Percentiles rank a stretch among this genome's conserved stretches.
phyloP scores from a whole-genome alignment of 2,797 vertebrate species.

The Molossus molossus region DNA sequence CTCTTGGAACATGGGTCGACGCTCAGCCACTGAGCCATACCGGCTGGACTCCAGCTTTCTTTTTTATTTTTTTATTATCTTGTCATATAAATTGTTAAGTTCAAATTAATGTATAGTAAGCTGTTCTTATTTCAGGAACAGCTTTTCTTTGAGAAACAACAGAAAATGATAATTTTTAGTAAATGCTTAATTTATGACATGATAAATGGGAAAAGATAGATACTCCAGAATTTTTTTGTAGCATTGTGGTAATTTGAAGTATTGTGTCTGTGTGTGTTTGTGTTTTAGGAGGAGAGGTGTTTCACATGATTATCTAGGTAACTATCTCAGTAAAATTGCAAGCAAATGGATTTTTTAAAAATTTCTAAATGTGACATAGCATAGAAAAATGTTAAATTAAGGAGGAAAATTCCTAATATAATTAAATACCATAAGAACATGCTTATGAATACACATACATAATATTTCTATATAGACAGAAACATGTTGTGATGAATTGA shows the following conservation, averaged over 20 bases:
- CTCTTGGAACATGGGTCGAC: too few species aligned
- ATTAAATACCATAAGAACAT: background rate
- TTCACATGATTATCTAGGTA: constrained; percentile 36
- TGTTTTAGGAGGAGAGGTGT: constrained; percentile 2
- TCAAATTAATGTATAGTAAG: constrained; percentile 28
- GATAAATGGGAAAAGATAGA: constrained; percentile 37
- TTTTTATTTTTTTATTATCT: constrained; percentile 47
- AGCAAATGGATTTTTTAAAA: constrained; percentile 29
- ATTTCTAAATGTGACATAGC: constrained; percentile 51
- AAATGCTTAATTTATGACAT: constrained; percentile 2
- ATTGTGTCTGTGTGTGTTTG: background rate
- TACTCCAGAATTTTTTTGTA: constrained; percentile 3
- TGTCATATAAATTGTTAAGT: constrained; percentile 56
- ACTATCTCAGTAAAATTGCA: constrained; percentile 58
- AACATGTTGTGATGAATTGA: constrained; percentile 13
- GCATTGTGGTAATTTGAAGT: background rate
- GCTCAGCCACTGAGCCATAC: too few species aligned
- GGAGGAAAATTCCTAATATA: background rate
- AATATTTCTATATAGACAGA: background rate
- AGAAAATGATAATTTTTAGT: constrained; percentile 54
- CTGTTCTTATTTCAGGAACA: constrained; percentile 54
- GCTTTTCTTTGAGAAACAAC: constrained; percentile 59
- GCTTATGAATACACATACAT: background rate
- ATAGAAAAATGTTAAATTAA: constrained; percentile 44
- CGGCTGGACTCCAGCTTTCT: background rate